Evolutionary conservation across 1,140 invertebrate species (phyloP).

Genomic region (Cydia pomonella): DNA sequence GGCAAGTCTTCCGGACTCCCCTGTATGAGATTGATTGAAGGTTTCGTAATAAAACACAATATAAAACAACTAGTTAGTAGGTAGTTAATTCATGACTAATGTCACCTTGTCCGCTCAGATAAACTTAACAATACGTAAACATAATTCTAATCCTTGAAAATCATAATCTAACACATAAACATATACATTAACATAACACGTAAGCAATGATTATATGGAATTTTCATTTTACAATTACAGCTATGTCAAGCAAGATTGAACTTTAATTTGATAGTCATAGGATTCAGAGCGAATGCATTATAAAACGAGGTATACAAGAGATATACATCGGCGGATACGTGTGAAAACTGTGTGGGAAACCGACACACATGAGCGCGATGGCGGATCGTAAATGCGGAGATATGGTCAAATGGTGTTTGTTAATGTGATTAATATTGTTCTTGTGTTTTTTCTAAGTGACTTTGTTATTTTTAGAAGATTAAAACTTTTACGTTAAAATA

Average conservation of each 20-base stretch:
- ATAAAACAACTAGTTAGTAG: neutral
- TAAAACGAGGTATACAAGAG: neutral
- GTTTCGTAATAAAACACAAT: neutral
- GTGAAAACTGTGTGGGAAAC: slow-evolving; percentile 28
- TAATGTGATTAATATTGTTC: neutral
- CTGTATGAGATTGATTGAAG: neutral
- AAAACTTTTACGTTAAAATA: too few species aligned
- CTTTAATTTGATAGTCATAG: neutral
- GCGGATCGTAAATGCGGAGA: slow-evolving; percentile 1
- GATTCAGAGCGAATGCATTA: neutral
- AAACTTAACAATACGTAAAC: slow-evolving; percentile 6
- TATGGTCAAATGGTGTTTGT: slow-evolving; percentile 2
- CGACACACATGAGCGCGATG: neutral
- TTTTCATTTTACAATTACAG: neutral
- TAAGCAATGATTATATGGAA: slow-evolving; percentile 15
- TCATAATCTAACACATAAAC: slow-evolving; percentile 12
- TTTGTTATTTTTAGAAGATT: too few species aligned
- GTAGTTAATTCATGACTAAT: neutral
- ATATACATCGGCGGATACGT: slow-evolving; percentile 13
- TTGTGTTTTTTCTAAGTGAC: neutral
- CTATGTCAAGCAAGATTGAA: neutral
- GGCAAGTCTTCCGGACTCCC: too few species aligned
- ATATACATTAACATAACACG: neutral
- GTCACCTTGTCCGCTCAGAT: slow-evolving; percentile 18
- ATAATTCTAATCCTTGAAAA: slow-evolving; percentile 16